Base-by-base conservation (phyloP, 2,113 vertebrate species). In the Picathartes gymnocephalus region DNA sequence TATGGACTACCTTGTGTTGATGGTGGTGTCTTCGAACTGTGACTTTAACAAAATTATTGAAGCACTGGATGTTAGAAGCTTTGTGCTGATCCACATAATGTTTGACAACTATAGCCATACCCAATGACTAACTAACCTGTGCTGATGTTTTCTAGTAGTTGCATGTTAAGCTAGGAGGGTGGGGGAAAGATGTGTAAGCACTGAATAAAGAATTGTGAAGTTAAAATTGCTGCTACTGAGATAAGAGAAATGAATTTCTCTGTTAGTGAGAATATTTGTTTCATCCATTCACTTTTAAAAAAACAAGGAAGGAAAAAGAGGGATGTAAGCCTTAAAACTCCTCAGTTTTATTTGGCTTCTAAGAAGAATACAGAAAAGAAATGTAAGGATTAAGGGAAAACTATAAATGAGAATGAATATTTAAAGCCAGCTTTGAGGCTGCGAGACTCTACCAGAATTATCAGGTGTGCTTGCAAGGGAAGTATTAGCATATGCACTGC, bases 401-500 rank as follows among this genome's bases (percentile, higher is more conserved):
- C 92, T 83, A 96, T 64, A 95, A 95, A 92, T 86, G 82, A 93
- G 71, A 93, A 93, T 86, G 51, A 93, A 94, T 94, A 86, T 64
- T 96, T 83, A 90, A 96, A 88, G 14, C 40, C 60, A 86, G 57
- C 39, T 93, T 58, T 83, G 72, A 96, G 76, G 69, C 79, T 81
- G 23, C 3, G 0, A 88, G 82, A 80, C 65, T 92, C n/a, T 92
- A 65, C 56, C 23, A 79, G 88, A 93, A 86, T 81, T 88, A 92
- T 91, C 86, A 95, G 94, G 92, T 93, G 84, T 76, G 72, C 76
- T 81, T 88, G 92, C 56, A 86, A 73, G 93, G 69, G 28, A 77
- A 81, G 69, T 86, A 96, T 94, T 96, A 93, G 48, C 86, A 93
- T 96, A 83, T 74, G 51, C 93, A 81, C 68, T 86, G 86, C 76